phyloP scores from a whole-genome alignment of 2,888 invertebrate species.

The Dyspetes luteomarginatus region DNA sequence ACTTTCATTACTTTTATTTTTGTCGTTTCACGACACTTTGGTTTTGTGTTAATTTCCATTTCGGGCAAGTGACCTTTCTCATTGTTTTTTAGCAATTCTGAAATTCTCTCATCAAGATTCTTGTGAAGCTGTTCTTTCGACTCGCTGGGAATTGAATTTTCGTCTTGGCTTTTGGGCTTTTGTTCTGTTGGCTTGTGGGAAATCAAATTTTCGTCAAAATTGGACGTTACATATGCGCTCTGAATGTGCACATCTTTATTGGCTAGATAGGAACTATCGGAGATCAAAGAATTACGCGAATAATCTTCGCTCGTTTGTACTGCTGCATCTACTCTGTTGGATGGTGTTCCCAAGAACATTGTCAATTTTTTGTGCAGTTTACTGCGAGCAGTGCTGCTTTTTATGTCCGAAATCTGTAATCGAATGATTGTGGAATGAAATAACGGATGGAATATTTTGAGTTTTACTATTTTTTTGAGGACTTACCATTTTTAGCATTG shows the following conservation, averaged over 20 bases:
- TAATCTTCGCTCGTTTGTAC: constrained; percentile 73
- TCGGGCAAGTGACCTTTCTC: not conserved
- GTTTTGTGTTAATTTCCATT: not conserved
- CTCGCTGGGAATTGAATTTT: not conserved
- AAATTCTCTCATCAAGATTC: constrained; percentile 51
- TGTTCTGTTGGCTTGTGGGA: not conserved
- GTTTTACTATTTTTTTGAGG: not conserved
- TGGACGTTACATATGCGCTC: constrained; percentile 63
- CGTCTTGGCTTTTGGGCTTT: constrained; percentile 8
- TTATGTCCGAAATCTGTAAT: constrained; percentile 76
- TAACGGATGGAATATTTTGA: constrained; percentile 7
- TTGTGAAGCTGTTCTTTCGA: not conserved
- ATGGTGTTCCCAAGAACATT: constrained; percentile 71
- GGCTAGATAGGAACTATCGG: constrained; percentile 1
- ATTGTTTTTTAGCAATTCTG: constrained; percentile 33
- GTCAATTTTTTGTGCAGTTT: constrained; percentile 74
- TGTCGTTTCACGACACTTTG: not conserved
- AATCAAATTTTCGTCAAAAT: constrained; percentile 52
- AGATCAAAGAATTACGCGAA: not conserved
- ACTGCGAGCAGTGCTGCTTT: constrained; percentile 71
- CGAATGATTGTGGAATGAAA: constrained; percentile 25
- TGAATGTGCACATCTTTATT: constrained; percentile 55
- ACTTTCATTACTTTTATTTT: constrained; percentile 18
- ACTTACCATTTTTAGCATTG: constrained; percentile 77
- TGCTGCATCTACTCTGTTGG: constrained; percentile 70